These are phyloP conservation scores for Acomys russatus DNA, from an alignment of 2,797 vertebrate genomes.

Conservation along the genomic window DNA sequence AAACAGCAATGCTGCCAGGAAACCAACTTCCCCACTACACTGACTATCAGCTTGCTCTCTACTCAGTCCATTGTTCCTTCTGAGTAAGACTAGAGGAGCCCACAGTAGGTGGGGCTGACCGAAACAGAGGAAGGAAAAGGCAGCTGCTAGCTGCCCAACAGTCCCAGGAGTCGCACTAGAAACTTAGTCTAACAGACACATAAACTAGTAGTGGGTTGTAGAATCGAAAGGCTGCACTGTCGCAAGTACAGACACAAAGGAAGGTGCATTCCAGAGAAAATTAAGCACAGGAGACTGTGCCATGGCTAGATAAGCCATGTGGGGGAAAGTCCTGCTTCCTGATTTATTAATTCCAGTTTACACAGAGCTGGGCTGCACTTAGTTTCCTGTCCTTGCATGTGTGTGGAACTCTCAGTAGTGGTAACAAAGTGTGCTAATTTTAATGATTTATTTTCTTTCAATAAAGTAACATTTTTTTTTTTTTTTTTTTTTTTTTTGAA, in stretches of 20 bases:
- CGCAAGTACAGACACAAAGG: not conserved
- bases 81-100: not conserved
- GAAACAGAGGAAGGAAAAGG: constrained; percentile 60
- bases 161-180: constrained; percentile 39
- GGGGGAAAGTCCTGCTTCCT: constrained; percentile 67
- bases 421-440: constrained; percentile 67
- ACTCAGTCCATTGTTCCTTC: not conserved
- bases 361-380: constrained; percentile 41
- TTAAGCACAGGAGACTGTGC: constrained; percentile 48
- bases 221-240: constrained; percentile 64
- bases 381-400: constrained; percentile 66
- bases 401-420: constrained; percentile 46
- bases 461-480: constrained; percentile 62
- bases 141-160: not conserved
- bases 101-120: not conserved
- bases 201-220: not conserved
- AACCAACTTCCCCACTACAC: not conserved
- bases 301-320: constrained; percentile 56
- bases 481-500: constrained; percentile 56
- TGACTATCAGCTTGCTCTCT: not conserved
- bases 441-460: constrained; percentile 56
- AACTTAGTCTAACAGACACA: constrained; percentile 51
- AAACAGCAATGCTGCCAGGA: not conserved
- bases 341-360: constrained; percentile 65
- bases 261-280: constrained; percentile 51